Evolutionary conservation across 1,140 invertebrate species (phyloP).

Genomic region (Kradibia gibbosae): DNA sequence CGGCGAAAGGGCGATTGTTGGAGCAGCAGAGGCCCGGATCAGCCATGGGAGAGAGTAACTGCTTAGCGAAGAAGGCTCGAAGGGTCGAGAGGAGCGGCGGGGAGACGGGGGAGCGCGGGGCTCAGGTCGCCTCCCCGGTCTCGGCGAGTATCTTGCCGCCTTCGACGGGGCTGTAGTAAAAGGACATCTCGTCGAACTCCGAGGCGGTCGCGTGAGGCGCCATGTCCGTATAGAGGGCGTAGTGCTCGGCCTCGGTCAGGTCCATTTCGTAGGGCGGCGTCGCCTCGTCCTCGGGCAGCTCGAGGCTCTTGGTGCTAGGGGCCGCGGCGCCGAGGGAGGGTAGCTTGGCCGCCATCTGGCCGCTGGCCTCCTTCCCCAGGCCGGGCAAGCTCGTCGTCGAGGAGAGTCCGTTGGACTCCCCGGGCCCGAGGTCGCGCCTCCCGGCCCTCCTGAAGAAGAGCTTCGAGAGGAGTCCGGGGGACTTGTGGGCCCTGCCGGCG

Average conservation of each 20-base stretch:
- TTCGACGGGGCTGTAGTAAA: slow-evolving; percentile 88
- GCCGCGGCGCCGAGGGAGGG: not conserved
- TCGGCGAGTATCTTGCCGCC: slow-evolving; percentile 77
- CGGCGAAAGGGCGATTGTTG: too few relatives aligned
- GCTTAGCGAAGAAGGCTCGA: too few relatives aligned
- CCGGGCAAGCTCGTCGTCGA: slow-evolving; percentile 32
- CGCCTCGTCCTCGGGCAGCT: slow-evolving; percentile 60
- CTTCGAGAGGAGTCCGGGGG: slow-evolving; percentile 79
- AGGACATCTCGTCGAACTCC: slow-evolving; percentile 89
- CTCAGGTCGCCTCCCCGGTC: slow-evolving; percentile 57
- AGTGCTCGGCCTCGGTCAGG: slow-evolving; percentile 88
- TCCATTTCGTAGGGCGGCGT: slow-evolving; percentile 72
- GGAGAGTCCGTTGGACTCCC: not conserved
- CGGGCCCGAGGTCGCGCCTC: slow-evolving; percentile 54
- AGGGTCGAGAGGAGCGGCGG: not conserved
- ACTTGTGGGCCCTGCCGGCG: slow-evolving; percentile 77
- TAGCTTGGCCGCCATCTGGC: not conserved
- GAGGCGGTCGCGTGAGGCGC: slow-evolving; percentile 87
- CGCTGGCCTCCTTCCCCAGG: not conserved
- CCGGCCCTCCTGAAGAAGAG: slow-evolving; percentile 74
- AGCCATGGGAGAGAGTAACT: too few relatives aligned
- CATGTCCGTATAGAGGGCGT: slow-evolving; percentile 86
- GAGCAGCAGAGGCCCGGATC: too few relatives aligned
- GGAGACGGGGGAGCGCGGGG: too few relatives aligned
- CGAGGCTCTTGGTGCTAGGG: slow-evolving; percentile 55